phyloP scores from a whole-genome alignment of 2,888 invertebrate genomes.

The Agrotis segetum region DNA sequence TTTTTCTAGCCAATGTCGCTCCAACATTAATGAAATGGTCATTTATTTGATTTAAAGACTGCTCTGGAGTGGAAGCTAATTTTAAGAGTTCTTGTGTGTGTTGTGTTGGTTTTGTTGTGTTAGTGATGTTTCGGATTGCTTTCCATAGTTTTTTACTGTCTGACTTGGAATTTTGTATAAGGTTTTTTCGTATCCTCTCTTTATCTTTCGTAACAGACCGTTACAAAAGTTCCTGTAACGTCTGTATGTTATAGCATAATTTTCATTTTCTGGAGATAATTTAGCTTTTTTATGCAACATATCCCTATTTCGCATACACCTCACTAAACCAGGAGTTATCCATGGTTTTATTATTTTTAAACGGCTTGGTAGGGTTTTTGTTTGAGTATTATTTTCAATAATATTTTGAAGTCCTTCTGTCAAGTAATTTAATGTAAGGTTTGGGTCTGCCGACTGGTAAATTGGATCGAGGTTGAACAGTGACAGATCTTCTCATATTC shows the following conservation, averaged over 20 bases:
- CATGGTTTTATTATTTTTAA: slow-evolving; percentile 9
- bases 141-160: neutral
- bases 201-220: slow-evolving; percentile 1
- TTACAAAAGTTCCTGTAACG: slow-evolving; percentile 9
- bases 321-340: neutral
- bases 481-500: neutral
- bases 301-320: slow-evolving; percentile 6
- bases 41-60: no score
- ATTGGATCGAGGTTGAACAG: neutral
- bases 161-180: neutral
- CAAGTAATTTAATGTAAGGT: neutral
- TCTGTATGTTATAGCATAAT: neutral
- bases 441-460: neutral
- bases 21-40: no score
- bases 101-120: neutral
- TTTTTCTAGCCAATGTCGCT: no score
- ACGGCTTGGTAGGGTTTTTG: neutral
- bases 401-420: neutral
- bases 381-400: slow-evolving; percentile 3
- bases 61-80: no score
- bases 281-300: slow-evolving; percentile 4
- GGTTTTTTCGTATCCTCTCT: neutral
- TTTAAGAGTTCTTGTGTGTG: no score
- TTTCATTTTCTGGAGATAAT: slow-evolving; percentile 1
- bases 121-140: neutral